phyloP scores from a whole-genome alignment of 2,888 invertebrate species.

The Dynastes maya region DNA sequence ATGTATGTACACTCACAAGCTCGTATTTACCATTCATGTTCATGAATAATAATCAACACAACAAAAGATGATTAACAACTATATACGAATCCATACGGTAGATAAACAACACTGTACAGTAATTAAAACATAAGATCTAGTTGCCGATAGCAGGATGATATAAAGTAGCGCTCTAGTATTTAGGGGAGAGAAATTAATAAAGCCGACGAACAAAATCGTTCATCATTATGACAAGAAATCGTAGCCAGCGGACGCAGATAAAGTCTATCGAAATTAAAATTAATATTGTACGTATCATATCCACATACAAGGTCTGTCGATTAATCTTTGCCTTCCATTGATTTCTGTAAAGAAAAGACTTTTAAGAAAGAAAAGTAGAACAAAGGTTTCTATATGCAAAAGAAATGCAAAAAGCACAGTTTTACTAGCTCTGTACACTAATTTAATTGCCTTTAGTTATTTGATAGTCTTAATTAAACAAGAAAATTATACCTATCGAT shows the following conservation, averaged over 20 bases:
- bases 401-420: too few relatives aligned
- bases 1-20: background rate
- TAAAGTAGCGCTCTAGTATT: slow-evolving; percentile 28
- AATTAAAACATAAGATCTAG: slow-evolving; percentile 44
- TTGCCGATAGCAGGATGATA: slow-evolving; percentile 26
- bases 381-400: too few relatives aligned
- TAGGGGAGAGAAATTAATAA: slow-evolving; percentile 43
- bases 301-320: background rate
- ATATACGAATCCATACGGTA: slow-evolving; percentile 22
- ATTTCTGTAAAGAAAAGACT: background rate
- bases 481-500: too few relatives aligned
- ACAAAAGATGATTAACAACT: slow-evolving; percentile 44
- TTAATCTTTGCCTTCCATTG: slow-evolving; percentile 5
- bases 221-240: slow-evolving; percentile 41
- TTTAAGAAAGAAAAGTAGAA: background rate
- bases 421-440: too few relatives aligned
- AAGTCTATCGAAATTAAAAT: slow-evolving; percentile 14
- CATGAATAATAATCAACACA: slow-evolving; percentile 34
- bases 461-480: too few relatives aligned
- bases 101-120: slow-evolving; percentile 28
- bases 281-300: slow-evolving; percentile 10
- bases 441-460: too few relatives aligned
- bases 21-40: background rate
- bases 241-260: slow-evolving; percentile 22
- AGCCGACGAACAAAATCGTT: slow-evolving; percentile 11